Base-by-base conservation (phyloP, 2,888 invertebrate genomes). In the Ophraella communa region DNA sequence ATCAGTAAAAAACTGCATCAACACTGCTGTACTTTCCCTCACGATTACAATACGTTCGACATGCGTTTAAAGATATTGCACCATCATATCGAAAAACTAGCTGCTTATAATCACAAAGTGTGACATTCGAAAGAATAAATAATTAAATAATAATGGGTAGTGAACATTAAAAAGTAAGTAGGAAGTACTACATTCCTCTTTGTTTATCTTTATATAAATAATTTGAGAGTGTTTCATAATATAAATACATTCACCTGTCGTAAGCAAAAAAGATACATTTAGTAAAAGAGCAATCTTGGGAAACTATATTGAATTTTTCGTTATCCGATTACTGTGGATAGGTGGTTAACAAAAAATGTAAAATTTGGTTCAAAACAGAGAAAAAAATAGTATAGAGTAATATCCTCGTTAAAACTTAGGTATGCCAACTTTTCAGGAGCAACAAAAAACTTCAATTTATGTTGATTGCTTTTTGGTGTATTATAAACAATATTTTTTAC, bases 11-110 rank as follows among this genome's bases (percentile, higher is more conserved):
- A n/a, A n/a, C n/a, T n/a, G n/a, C n/a, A n/a, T n/a, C n/a, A n/a
- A n/a, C n/a, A n/a, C n/a, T n/a, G n/a, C n/a, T n/a, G n/a, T 10
- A 55, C 55, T 55, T 42, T 55, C 55, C n/a, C 55, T 55, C 42
- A 42, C 55, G 44, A 42, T 51, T 51, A 17, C 3, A 7, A 24
- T 27, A 27, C 7, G 39, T 18, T 30, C 24, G 18, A 39, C 7
- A 17, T 5, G 5, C n/a, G 11, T n/a, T 33, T 39, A 21, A 35
- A 23, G 21, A 21, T 23, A 55, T 55, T 55, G 44, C 44, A 55
- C 27, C 55, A 55, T 18, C 4, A 14, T 10, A 18, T 51, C 18
- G 17, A 35, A 53, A 53, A 53, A 33, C 14, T 11, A 35, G 20
- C 30, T 4, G 7, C 23, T 10, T 23, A 35, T 21, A 39, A 39